Conservation (phyloP, 2,113 vertebrate genomes). For the Siniperca chuatsi region DNA sequence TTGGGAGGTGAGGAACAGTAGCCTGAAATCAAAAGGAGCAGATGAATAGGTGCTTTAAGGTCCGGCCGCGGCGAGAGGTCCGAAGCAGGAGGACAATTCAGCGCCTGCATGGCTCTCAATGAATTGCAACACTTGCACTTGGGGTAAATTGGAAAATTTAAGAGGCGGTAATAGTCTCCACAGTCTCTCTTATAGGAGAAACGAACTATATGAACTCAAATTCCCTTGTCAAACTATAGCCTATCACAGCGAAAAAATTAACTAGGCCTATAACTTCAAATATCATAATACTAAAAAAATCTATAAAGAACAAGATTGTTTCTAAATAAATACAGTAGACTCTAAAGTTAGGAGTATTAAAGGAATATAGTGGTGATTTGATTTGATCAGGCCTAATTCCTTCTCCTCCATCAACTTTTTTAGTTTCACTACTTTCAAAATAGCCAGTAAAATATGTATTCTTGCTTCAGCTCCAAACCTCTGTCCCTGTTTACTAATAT, state of each 20-base stretch:
- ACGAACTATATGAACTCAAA: not conserved
- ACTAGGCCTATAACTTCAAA: not conserved
- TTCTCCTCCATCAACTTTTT: not conserved
- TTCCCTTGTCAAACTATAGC: not conserved
- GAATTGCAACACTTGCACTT: slow-evolving; percentile 77
- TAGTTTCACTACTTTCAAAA: slow-evolving; percentile 22
- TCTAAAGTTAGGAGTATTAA: not conserved
- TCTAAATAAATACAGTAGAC: not conserved
- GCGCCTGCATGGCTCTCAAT: slow-evolving; percentile 54
- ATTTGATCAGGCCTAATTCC: not conserved
- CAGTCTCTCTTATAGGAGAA: not conserved
- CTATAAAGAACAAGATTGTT: not conserved
- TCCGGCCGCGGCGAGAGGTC: slow-evolving; percentile 37
- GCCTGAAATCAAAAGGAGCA: slow-evolving; percentile 37
- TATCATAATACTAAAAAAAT: not conserved
- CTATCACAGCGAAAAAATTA: not conserved
- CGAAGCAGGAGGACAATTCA: slow-evolving; percentile 32
- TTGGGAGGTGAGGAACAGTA: slow-evolving; percentile 34
- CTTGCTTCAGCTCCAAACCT: slow-evolving; percentile 23
- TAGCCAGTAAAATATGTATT: slow-evolving; percentile 26
- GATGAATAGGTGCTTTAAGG: slow-evolving; percentile 48
- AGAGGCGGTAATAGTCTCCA: slow-evolving; percentile 23
- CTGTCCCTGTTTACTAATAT: slow-evolving; percentile 34
- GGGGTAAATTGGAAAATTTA: slow-evolving; percentile 33
- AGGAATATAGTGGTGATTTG: not conserved